Base-by-base conservation (phyloP, 2,888 invertebrate genomes). In the Xestia ashworthii region DNA sequence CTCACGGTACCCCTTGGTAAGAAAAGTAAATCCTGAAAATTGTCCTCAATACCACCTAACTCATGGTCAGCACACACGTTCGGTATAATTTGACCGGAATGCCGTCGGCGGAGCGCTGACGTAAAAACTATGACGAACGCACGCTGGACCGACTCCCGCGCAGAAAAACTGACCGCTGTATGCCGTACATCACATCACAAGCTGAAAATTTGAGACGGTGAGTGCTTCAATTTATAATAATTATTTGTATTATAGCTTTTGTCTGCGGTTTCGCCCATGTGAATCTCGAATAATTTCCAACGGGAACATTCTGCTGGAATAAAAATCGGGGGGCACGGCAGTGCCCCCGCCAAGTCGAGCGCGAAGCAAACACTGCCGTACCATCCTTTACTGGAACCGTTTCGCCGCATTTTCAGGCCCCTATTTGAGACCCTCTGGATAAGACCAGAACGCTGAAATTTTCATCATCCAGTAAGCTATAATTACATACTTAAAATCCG, bases 11-110 rank as follows among this genome's bases (percentile, higher is more conserved):
- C 25, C 12, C n/a, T n/a, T 5, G 5, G 25, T 25, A 25, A 58
- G 25, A 25, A 0, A 8, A 12, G 16, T 65, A 14, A 44, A 48
- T 53, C 12, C 12, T 25, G 32, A 74, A 69, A 62, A 32, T 32
- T 48, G 32, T 32, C 46, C 60, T 14, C 1, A 3, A 32, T 5
- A 14, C 5, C 14, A 32, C n/a, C 25, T 19, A 68, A 69, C 9
- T 32, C 66, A 80, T 93, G 90, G 93, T 85, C 81, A 89, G 81
- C 78, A 8, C 70, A 83, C 74, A 76, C 73, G 53, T 83, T 80
- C 82, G 88, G 93, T 93, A 93, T 92, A 94, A 95, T 96, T 95
- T 95, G 89, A 92, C 88, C 88, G 94, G 95, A 95, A 95, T 95
- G 95, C 90, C 90, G 92, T 86, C 90, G 92, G 92, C 89, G 90